Percentiles rank a stretch among this genome's conserved stretches.
phyloP scores from a whole-genome alignment of 2,888 invertebrate genomes.

The Diadromus collaris region DNA sequence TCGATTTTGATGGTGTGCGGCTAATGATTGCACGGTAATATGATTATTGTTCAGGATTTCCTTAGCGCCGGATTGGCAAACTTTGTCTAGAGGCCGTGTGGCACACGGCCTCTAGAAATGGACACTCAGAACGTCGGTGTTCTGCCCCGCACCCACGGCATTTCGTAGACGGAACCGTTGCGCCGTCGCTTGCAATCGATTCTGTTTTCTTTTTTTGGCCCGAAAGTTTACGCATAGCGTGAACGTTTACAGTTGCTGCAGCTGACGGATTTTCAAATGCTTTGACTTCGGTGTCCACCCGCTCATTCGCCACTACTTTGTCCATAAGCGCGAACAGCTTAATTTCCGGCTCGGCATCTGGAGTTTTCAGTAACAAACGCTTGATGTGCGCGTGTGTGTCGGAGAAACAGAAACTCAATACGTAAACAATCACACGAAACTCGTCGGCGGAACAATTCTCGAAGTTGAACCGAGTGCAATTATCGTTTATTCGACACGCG shows the following conservation, averaged over 20 bases:
- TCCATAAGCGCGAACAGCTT: slow-evolving; percentile 36
- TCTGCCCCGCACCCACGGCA: slow-evolving; percentile 41
- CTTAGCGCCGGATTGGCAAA: slow-evolving; percentile 32
- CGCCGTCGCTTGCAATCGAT: slow-evolving; percentile 10
- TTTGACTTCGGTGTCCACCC: slow-evolving; percentile 42
- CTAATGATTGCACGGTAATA: slow-evolving; percentile 28
- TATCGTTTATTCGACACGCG: slow-evolving; percentile 42
- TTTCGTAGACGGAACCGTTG: neutral
- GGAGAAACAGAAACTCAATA: slow-evolving; percentile 46
- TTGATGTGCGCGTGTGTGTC: slow-evolving; percentile 42
- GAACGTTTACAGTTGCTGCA: slow-evolving; percentile 30
- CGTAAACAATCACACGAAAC: slow-evolving; percentile 36
- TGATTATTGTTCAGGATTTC: slow-evolving; percentile 27
- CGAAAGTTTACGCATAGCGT: slow-evolving; percentile 19
- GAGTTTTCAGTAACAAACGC: slow-evolving; percentile 35
- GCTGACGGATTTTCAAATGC: slow-evolving; percentile 42
- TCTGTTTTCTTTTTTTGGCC: slow-evolving; percentile 28
- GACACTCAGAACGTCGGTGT: slow-evolving; percentile 47
- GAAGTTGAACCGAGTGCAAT: slow-evolving; percentile 39
- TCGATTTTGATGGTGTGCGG: slow-evolving; percentile 20
- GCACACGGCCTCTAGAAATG: slow-evolving; percentile 27
- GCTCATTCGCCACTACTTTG: slow-evolving; percentile 42
- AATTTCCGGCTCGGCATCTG: slow-evolving; percentile 34
- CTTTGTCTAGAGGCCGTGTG: slow-evolving; percentile 43
- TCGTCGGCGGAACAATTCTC: slow-evolving; percentile 43